phyloP scores from a whole-genome alignment of 1,140 invertebrate genomes.

The Drosophila simulans region DNA sequence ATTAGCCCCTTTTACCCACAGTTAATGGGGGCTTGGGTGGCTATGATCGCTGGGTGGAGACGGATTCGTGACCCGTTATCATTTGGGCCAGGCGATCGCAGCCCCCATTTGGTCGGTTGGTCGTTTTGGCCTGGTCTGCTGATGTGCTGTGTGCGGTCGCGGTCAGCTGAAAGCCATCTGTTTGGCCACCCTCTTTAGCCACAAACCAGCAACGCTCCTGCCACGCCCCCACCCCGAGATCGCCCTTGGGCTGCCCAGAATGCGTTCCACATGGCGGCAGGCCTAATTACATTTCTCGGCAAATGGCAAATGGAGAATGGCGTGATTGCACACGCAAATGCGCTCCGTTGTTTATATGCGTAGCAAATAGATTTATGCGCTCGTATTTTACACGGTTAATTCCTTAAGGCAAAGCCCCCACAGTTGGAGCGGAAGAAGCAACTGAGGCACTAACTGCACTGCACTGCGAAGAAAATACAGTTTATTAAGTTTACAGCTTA shows the following conservation, averaged over 20 bases:
- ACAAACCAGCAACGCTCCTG: not conserved
- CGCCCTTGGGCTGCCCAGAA: slow-evolving; percentile 43
- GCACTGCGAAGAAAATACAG: slow-evolving; percentile 4
- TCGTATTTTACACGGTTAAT: slow-evolving; percentile 80
- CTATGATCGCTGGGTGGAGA: slow-evolving; percentile 1
- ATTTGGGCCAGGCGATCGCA: slow-evolving; percentile 44
- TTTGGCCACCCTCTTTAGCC: slow-evolving; percentile 24
- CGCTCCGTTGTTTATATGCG: slow-evolving; percentile 70
- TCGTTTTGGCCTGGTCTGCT: not conserved
- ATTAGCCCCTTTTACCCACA: slow-evolving; percentile 26
- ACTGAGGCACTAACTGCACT: slow-evolving; percentile 48
- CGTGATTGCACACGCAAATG: slow-evolving; percentile 70
- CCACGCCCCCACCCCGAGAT: slow-evolving; percentile 3
- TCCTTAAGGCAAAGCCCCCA: slow-evolving; percentile 52
- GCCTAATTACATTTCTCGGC: slow-evolving; percentile 77
- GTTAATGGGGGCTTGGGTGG: not conserved
- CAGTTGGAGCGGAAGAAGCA: slow-evolving; percentile 25
- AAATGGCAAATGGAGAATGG: slow-evolving; percentile 65
- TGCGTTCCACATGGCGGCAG: slow-evolving; percentile 78
- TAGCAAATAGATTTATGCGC: slow-evolving; percentile 78
- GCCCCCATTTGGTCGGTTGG: slow-evolving; percentile 8
- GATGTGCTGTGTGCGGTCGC: slow-evolving; percentile 31
- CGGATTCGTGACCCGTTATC: slow-evolving; percentile 53
- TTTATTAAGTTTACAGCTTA: too few relatives aligned
- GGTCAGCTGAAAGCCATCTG: slow-evolving; percentile 68